Conservation (phyloP, 2,113 vertebrate species). For the Apeltes quadracus region DNA sequence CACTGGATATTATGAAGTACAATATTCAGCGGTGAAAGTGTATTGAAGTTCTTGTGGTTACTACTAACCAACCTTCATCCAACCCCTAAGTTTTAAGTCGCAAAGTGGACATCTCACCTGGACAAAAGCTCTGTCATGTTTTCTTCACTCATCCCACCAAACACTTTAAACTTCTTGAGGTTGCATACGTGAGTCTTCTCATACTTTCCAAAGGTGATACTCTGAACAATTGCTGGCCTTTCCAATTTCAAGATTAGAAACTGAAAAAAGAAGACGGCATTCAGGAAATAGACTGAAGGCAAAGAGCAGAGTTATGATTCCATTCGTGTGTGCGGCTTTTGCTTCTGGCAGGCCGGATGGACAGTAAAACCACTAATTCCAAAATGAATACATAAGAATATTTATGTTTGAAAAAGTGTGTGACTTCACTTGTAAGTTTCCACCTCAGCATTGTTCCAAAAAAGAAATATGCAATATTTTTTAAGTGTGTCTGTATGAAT, state of each 20-base stretch:
- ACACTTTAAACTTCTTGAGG: constrained; percentile 99
- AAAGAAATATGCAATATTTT: background rate
- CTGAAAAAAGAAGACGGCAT: constrained; percentile 69
- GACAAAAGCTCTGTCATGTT: constrained; percentile 99
- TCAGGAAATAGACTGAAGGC: background rate
- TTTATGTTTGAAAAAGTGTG: too few species aligned
- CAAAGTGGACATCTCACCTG: constrained; percentile 80
- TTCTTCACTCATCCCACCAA: constrained; percentile 99
- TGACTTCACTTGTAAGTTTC: too few species aligned
- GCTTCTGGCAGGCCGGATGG: background rate
- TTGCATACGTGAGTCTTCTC: constrained; percentile 99
- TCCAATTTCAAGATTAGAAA: constrained; percentile 97
- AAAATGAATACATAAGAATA: too few species aligned
- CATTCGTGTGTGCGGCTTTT: background rate
- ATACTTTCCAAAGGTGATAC: constrained; percentile 98
- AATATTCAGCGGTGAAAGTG: background rate
- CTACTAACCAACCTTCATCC: background rate
- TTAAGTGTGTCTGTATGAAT: too few species aligned
- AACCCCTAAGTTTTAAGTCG: too few species aligned
- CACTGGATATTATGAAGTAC: background rate
- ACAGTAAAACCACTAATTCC: too few species aligned
- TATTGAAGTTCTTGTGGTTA: background rate
- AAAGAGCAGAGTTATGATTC: background rate
- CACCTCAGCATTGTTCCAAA: background rate
- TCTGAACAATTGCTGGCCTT: constrained; percentile 96